Base-by-base conservation (phyloP, 2,113 vertebrate species). In the Carassius carassius region DNA sequence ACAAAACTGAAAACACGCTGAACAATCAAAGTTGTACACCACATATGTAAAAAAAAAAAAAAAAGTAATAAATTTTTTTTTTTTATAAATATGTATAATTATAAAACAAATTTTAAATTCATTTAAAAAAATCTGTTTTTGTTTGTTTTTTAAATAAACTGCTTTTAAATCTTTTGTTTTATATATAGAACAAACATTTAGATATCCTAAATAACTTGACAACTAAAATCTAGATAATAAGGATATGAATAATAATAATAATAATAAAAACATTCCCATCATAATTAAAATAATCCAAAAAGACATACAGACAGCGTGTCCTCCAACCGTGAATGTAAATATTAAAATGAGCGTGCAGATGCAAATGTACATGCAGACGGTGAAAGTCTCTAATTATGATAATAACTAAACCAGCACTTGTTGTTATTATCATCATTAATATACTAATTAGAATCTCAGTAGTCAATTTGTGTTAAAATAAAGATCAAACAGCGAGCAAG, bases 361-460 rank as follows among this genome's bases (percentile, higher is more conserved):
- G 82, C 58, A 86, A 92, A 92, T 92, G 90, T 92, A 91, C 91
- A 91, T 85, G 88, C 86, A 90, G 90, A 91, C 91, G 91, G 87
- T 88, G 91, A 90, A 91, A 89, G 89, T 88, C 91, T 87, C 88
- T 89, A 94, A 94, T 95, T 95, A 95, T 93, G 91, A 94, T 93
- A 94, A 94, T 92, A 93, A 91, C 92, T 92, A 92, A 93, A 94
- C 90, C 88, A 87, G 88, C 88, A 92, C 92, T 95, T 93, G 92
- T 93, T 94, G 88, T 93, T 90, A 89, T 92, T 91, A 88, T 86
- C 89, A 90, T 90, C 92, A 92, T 92, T 92, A 94, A 94, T 93
- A 94, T 90, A 92, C 92, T 92, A 94, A 94, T 94, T 94, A 94
- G 92, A 89, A 90, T 84, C 84, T 83, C 82, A 75, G 67, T 84